Base-by-base conservation (phyloP, 2,113 vertebrate species). In the Perccottus glenii region DNA sequence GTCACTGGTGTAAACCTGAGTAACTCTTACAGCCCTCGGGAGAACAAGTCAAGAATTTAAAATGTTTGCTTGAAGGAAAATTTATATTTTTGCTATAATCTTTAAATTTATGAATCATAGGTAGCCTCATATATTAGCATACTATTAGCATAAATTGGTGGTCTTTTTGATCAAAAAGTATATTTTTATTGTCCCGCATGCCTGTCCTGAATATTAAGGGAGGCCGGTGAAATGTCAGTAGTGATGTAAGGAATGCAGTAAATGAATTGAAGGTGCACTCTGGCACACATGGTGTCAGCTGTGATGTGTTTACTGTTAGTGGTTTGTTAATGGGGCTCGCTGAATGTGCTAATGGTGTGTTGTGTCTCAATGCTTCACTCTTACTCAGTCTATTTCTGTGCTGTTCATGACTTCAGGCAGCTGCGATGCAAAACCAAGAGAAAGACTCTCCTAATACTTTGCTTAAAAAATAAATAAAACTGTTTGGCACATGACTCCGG, bases 251-350 rank as follows among this genome's bases (percentile, higher is more conserved):
- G 51, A 9, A n/a, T 43, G 56, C 16, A 40, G 10, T 9, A 43
- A 43, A n/a, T 19, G 56, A 43, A 43, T n/a, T 42, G 3, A 32
- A 56, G 53, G 33, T 14, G 5, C 12, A 9, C n/a, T 51, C 6
- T 43, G 11, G 14, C 36, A 16, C 19, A 45, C 60, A 36, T 1
- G 32, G 19, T 2, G 12, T 60, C 55, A 69, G 72, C 56, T 60
- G 73, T 56, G 47, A 36, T 45, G 51, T 43, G 75, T 78, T 75
- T 67, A 64, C 63, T 59, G 32, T 65, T 64, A 64, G 73, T 64
- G 56, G 71, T 42, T 48, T 40, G 35, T 48, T 73, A 66, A 61
- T 53, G 69, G 38, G 5, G 43, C 72, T 40, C 57, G 5, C 33
- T 53, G 5, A 48, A 49, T 5, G 42, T 32, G 16, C 64, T 42